A percentile compares a stretch with the other conserved stretches of the same genome.
These are phyloP conservation scores for Microcebus ravelobensis DNA, from an alignment of 2,113 vertebrate genomes.

Conservation along the genomic window DNA sequence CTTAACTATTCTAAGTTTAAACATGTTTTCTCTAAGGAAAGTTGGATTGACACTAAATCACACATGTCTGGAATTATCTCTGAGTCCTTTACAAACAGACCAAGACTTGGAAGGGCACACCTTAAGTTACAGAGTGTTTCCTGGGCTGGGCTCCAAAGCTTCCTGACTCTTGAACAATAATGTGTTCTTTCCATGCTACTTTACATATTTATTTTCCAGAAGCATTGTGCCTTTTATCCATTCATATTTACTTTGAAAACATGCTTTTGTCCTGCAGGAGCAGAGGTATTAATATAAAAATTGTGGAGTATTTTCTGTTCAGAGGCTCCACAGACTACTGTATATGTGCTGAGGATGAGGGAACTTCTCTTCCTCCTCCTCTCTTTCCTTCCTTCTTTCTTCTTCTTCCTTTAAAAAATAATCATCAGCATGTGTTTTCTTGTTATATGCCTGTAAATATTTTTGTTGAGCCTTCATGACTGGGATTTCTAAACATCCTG, in stretches of 20 bases:
- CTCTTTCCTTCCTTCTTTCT: background rate
- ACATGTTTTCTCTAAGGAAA: constrained; percentile 48
- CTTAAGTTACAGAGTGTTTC: constrained; percentile 52
- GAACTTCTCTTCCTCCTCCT: accelerated
- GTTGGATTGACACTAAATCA: constrained; percentile 36
- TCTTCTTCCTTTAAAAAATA: background rate
- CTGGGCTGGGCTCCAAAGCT: constrained; percentile 71
- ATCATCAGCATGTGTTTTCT: background rate
- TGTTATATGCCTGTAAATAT: constrained; percentile 19
- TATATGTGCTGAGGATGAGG: background rate
- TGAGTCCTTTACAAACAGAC: constrained; percentile 47
- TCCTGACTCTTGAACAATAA: constrained; percentile 70
- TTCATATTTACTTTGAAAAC: constrained; percentile 11
- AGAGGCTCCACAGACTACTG: background rate
- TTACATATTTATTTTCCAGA: constrained; percentile 49
- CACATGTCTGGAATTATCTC: constrained; percentile 65
- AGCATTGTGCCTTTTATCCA: constrained; percentile 30
- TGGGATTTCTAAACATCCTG: constrained; percentile 36
- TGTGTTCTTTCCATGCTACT: constrained; percentile 58
- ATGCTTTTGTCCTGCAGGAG: background rate
- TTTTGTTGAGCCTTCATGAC: constrained; percentile 37
- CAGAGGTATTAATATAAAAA: background rate
- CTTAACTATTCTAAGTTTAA: background rate
- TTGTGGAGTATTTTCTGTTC: background rate
- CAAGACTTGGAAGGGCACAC: constrained; percentile 48